Evolutionary conservation across 2,888 invertebrate genomes (phyloP), one percentile per base, ranked within the genome.

Genomic region (Adineta ricciae): DNA sequence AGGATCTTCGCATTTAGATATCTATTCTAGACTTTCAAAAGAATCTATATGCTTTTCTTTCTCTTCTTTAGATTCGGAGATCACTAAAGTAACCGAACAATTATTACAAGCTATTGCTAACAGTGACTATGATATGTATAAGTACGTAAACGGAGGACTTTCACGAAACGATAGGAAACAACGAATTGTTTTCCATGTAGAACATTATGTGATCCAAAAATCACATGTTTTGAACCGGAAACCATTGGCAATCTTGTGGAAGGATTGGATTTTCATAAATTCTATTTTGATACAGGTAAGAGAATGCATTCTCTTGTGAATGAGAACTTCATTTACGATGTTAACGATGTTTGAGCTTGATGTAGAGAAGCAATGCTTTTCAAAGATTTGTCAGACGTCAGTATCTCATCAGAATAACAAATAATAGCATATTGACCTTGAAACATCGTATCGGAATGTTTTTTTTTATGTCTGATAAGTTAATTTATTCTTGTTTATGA

Each of bases 241-340:
- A 95, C 97, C 88, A 93, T 97, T 92, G 98, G 98, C 88, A 97
- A 99, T 92, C 93, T 99, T 90, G 95, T 99, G 87, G 97, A 98
- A 92, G 99, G 98, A 90, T 95, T 98, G 93, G 98, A 99, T 92
- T 99, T 99, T 92, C 97, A 99, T 92, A 98, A 98, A 92, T 99
- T 99, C 93, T 99, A 98, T 92, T 98, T 99, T 92, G 97, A 99
- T 92, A 96, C 97, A 78, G 78, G 78, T 78, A 93, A 95, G 95
- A 95, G 92, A 92, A 88, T 86, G 56, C 36, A 36, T 72, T 83
- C 41, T 84, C 50, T 32, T 50, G 36, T 19, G 54, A 83, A 50
- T 11, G 8, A 27, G 32, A n/a, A n/a, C n/a, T n/a, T n/a, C n/a
- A n/a, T n/a, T n/a, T n/a, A n/a, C n/a, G n/a, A n/a, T n/a, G n/a